These are phyloP conservation scores for Lepidocolaptes lacrymiger DNA, from an alignment of 2,797 vertebrate species.

Conservation along the genomic window DNA sequence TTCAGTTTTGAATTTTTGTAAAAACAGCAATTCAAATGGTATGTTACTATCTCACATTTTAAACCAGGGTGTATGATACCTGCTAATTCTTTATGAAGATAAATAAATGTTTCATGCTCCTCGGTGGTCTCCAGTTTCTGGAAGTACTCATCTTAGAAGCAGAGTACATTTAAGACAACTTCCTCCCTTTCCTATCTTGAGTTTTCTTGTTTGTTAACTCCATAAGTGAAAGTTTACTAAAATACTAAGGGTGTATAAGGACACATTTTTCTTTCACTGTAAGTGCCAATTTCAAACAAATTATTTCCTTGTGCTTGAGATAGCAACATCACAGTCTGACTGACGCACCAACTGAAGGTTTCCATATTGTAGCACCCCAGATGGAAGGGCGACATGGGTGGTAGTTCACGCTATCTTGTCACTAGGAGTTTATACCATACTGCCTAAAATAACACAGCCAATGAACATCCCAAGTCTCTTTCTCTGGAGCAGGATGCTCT, in stretches of 20 bases:
- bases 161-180: not conserved
- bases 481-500: not conserved
- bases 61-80: not conserved
- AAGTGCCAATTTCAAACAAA: not conserved
- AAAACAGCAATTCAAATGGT: not conserved
- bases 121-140: not conserved
- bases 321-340: not conserved
- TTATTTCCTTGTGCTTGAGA: not conserved
- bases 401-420: no score
- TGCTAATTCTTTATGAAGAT: not conserved
- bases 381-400: not conserved
- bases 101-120: not conserved
- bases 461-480: not conserved
- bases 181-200: not conserved
- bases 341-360: not conserved
- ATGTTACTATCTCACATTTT: not conserved
- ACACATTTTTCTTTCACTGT: not conserved
- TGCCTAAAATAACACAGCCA: fast-evolving
- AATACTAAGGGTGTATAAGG: not conserved
- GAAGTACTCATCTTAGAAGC: not conserved
- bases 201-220: not conserved
- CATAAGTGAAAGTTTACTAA: not conserved
- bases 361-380: not conserved
- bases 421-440: not conserved
- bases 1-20: not conserved